Evolutionary conservation across 2,797 vertebrate species (phyloP), one percentile per base, ranked within the genome.

Genomic region (Linurgus olivaceus): DNA sequence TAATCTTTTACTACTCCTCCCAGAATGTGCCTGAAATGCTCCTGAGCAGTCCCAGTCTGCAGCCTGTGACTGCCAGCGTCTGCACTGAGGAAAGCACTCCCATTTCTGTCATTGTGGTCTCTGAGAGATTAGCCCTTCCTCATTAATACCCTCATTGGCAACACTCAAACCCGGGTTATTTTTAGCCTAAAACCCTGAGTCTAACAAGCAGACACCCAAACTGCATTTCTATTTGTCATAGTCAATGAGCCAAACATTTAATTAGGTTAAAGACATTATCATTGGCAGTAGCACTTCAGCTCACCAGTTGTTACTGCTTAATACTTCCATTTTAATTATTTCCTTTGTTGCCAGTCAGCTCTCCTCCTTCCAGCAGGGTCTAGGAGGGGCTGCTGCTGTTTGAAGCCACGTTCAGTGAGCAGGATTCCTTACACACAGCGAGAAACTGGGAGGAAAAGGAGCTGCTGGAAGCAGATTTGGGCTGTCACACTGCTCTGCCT

Each of bases 221-320:
- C 25, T 58, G 73, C 70, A 87, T 95, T 94, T 96, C 44, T 93
- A 92, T 96, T 96, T 96, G 85, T 96, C 93, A 93, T 96, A 88
- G 79, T 74, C 90, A 97, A 95, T 96, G 93, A 97, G 88, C 88
- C 96, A 96, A 95, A 94, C 70, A 96, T 92, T 94, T 96, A 96
- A 97, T 97, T 96, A 96, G 70, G 48, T 79, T 86, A 86, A 94
- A 94, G 87, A 61, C 85, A 95, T 93, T 93, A 95, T 81, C 84
- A 94, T 48, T 81, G 86, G 82, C 89, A 86, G 71, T 13, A 65
- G 77, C 67, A 77, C 77, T 91, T 82, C 88, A 90, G 80, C 67
- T 96, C 75, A 15, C 87, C 93, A 89, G 95, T 88, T 95, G 87
- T 74, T 87, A 72, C 57, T 71, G 79, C 87, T 94, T 77, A 94